Evolutionary conservation across 1,140 invertebrate species (phyloP), one percentile per base, ranked within the genome.

Genomic region (Bombus fervidus): DNA sequence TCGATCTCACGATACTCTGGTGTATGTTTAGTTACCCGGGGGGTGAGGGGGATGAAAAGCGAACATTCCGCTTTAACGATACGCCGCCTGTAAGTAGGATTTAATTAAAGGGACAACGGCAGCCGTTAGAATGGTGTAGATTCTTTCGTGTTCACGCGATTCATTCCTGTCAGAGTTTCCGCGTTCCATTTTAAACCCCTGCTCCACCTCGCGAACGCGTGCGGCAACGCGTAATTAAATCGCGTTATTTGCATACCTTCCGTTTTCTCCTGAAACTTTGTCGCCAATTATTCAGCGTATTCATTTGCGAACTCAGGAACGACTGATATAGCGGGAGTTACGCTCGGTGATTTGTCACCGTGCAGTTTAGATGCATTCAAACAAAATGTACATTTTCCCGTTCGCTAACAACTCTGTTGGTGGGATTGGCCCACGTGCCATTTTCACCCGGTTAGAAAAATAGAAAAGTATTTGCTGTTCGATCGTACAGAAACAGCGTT

Each of bases 171-270:
- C 53, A 15, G 28, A 31, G 47, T 80, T 73, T 53, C 59, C 76
- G 34, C 68, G 76, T 73, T 72, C 83, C 83, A 37, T 43, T 78
- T 84, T 66, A 28, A 12, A 18, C 69, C 18, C 47, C 47, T 53
- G 47, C 39, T 10, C 8, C 2, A 0, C 41, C 18, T 53, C 28
- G 47, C n/a, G 59, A 37, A 41, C 39, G 31, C 3, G 53, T 18
- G 28, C 41, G 41, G 22, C 39, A 57, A 47, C 76, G 77, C 68
- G 83, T 80, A 85, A 85, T 85, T 85, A 85, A 85, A 85, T 85
- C 66, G 76, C 77, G 77, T 79, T 85, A 80, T 85, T 85, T 80
- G 77, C 83, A 85, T 85, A 64, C 83, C 83, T 80, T 80, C 77
- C 83, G 76, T 68, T 80, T 80, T 80, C 83, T 57, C 68, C 15